These are phyloP conservation scores for Psittacus erithacus DNA, from an alignment of 2,113 vertebrate genomes.

Conservation along the genomic window DNA sequence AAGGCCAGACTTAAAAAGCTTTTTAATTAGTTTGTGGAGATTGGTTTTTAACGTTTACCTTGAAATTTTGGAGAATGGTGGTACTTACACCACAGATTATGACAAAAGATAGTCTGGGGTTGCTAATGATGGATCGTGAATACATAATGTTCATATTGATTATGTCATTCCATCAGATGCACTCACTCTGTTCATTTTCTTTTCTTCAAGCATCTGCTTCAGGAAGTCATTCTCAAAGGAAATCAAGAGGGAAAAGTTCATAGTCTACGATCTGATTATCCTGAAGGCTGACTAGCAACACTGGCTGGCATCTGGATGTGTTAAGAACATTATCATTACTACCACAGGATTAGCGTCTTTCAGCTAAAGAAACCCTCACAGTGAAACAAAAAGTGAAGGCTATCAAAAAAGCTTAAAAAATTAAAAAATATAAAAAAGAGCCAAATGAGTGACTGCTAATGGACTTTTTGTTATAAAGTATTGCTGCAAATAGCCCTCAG, in stretches of 20 bases:
- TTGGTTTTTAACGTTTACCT: neutral
- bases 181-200: neutral
- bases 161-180: neutral
- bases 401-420: neutral
- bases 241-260: neutral
- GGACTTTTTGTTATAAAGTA: neutral
- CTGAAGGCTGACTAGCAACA: neutral
- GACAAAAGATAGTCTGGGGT: neutral
- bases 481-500: slow-evolving; percentile 24
- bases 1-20: neutral
- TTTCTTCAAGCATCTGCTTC: neutral
- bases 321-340: neutral
- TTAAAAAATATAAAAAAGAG: neutral
- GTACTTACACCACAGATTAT: neutral
- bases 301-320: neutral
- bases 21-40: neutral
- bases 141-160: neutral
- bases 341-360: neutral
- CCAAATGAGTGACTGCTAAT: slow-evolving; percentile 14
- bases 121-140: neutral
- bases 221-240: neutral
- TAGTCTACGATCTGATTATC: neutral
- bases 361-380: neutral
- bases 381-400: neutral
- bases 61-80: neutral